A percentile compares a stretch with the other conserved stretches of the same genome.
Evolutionary conservation across 2,888 invertebrate species (phyloP).

Genomic region (Drosophila barbarae): DNA sequence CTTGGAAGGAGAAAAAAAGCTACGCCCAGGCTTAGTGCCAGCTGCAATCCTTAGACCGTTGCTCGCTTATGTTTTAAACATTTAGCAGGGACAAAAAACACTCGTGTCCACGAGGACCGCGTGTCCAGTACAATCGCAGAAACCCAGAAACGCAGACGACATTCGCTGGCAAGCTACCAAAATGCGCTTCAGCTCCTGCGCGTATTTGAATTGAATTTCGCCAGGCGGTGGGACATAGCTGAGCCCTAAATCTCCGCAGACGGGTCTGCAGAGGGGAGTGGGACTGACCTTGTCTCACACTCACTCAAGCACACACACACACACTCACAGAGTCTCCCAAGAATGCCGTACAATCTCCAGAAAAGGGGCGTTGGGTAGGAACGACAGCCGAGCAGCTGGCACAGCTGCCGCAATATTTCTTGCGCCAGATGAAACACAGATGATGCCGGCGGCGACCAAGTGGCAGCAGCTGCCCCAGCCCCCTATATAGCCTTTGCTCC

Average conservation of each 20-base stretch:
- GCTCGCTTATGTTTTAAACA: slow-evolving; percentile 67
- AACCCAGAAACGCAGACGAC: slow-evolving; percentile 34
- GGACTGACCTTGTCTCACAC: slow-evolving; percentile 67
- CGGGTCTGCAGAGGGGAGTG: slow-evolving; percentile 21
- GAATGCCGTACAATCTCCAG: slow-evolving; percentile 10
- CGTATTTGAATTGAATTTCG: slow-evolving; percentile 72
- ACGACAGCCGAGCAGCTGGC: slow-evolving; percentile 59
- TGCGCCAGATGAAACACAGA: slow-evolving; percentile 79
- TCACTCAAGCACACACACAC: background rate
- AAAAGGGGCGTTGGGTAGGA: slow-evolving; percentile 42
- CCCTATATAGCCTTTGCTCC: background rate
- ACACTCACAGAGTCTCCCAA: slow-evolving; percentile 21
- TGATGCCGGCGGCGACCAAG: slow-evolving; percentile 73
- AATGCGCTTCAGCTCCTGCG: slow-evolving; percentile 54
- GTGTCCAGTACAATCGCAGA: slow-evolving; percentile 66
- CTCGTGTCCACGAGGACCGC: slow-evolving; percentile 49
- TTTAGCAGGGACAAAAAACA: slow-evolving; percentile 47
- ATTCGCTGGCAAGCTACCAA: slow-evolving; percentile 72
- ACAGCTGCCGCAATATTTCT: slow-evolving; percentile 77
- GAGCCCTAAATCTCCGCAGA: slow-evolving; percentile 58
- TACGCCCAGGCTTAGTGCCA: background rate
- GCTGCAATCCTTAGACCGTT: slow-evolving; percentile 11
- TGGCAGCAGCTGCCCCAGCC: slow-evolving; percentile 62
- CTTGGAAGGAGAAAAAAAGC: background rate
- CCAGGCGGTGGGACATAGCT: slow-evolving; percentile 45